These are phyloP conservation scores for Athene noctua DNA, from an alignment of 2,113 vertebrate species.

Conservation along the genomic window DNA sequence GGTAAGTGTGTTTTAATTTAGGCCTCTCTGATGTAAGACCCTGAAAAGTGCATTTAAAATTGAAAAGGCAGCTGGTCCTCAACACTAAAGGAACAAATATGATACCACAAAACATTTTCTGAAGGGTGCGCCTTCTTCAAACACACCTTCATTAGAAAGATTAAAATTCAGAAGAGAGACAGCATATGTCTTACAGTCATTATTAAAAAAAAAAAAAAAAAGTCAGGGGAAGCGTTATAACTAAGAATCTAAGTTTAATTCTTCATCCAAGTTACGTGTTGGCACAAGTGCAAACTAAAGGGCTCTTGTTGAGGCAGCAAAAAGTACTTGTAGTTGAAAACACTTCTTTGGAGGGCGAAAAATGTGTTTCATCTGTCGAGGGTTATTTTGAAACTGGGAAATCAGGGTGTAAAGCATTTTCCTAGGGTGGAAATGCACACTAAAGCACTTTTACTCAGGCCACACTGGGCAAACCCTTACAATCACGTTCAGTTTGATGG, in stretches of 20 bases:
- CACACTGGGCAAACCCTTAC: background rate
- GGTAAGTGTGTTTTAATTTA: slow-evolving; percentile 42
- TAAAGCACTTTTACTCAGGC: background rate
- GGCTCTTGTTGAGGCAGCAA: slow-evolving; percentile 43
- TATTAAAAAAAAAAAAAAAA: background rate
- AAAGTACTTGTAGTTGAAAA: slow-evolving; percentile 37
- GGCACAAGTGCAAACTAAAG: slow-evolving; percentile 56
- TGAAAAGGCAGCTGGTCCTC: slow-evolving; percentile 23
- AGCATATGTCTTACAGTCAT: background rate
- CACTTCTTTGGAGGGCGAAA: slow-evolving; percentile 19
- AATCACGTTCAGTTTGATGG: background rate
- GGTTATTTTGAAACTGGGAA: slow-evolving; percentile 33
- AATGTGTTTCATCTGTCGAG: background rate
- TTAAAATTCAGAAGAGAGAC: slow-evolving; percentile 25
- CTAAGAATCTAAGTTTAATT: slow-evolving; percentile 15
- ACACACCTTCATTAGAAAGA: slow-evolving; percentile 43
- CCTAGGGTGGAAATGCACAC: background rate
- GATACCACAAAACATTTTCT: slow-evolving; percentile 33
- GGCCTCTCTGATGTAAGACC: slow-evolving; percentile 39
- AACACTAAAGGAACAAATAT: slow-evolving; percentile 2
- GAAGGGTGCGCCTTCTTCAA: slow-evolving; percentile 50
- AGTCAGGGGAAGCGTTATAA: background rate
- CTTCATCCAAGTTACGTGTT: slow-evolving; percentile 45
- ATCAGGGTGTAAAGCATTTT: background rate
- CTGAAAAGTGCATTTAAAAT: slow-evolving; percentile 39